Evolutionary conservation across 2,888 invertebrate genomes (phyloP), one percentile per base, ranked within the genome.

Genomic region (Ceriagrion tenellum): DNA sequence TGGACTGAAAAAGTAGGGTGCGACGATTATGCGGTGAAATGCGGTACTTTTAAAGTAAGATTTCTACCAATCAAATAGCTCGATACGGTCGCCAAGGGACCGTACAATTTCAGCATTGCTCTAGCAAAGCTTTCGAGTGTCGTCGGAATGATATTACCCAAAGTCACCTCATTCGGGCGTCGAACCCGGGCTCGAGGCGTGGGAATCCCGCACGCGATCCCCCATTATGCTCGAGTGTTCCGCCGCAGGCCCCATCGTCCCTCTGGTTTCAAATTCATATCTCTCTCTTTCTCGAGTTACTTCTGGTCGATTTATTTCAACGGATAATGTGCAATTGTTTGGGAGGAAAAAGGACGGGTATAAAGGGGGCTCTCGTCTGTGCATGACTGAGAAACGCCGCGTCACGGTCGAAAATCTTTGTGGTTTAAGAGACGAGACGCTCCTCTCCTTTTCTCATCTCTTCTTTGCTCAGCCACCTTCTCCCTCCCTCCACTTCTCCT

Each of bases 301-400:
- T 81, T 81, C 81, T 81, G 81, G 81, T 81, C 35, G 81, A 81
- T 81, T 81, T 35, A 81, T 81, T 81, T 35, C 81, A 81, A 81
- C 81, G 81, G 81, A 81, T 81, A 81, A 81, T 81, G 81, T n/a
- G 30, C 81, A 35, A 81, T 81, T 81, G 81, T 81, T 81, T 81
- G 81, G 16, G n/a, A 26, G 35, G 35, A 81, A 81, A 81, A 81
- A 30, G 81, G 81, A 8, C 4, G 35, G 26, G 12, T 12, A 35
- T 30, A 81, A 81, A 81, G n/a, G 35, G 23, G 35, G 30, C 35
- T 81, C 81, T 35, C 81, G 30, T 35, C 81, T 35, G 81, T 81
- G 18, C 35, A 13, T 18, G 35, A 12, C 18, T 26, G 81, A 81
- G 30, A 35, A 81, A 18, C 30, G 35, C 81, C 35, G 81, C 81